Evolutionary conservation across 2,797 vertebrate genomes (phyloP), one percentile per base, ranked within the genome.

Genomic region (Acropternis orthonyx): DNA sequence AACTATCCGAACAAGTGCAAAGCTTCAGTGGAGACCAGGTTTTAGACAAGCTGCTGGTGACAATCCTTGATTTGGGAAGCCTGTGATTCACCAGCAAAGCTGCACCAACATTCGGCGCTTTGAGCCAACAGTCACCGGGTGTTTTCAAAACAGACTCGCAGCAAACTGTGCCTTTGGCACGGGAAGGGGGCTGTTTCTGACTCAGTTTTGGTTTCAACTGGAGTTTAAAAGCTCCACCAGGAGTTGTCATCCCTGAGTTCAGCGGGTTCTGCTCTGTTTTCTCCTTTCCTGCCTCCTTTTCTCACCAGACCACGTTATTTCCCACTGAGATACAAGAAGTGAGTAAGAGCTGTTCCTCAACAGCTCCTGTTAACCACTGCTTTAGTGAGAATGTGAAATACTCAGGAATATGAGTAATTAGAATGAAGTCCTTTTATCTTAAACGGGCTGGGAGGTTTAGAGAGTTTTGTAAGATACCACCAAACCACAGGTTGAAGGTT

Each of bases 331-430:
- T 16, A 13, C 43, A 27, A 58, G 55, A 78, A 68, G 51, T 66
- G 81, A 92, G 76, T 74, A 72, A 72, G 26, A 34, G 20, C 4
- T 68, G 16, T 88, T 93, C 92, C 88, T 86, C 91, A 90, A 59
- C 4, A 94, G 79, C 89, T 86, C 63, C 82, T 71, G n/a, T 48
- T 68, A 93, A 80, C 62, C 62, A 28, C 89, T 36, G 76, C 56
- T 22, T 87, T 62, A 36, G 19, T 32, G 28, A 39, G 68, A 74
- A 88, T 28, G 65, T 43, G 66, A 88, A 85, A 91, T 93, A 77
- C 34, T 88, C 56, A 85, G 75, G 72, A 88, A 92, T 71, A 49
- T 86, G 85, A 92, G 75, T 91, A 81, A 76, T 54, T 72, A 72
- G 37, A 88, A 37, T 10, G 9, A 75, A 54, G 58, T 32, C 16